Conservation (phyloP, 2,888 invertebrate genomes). For the Drosophila diplacantha region DNA sequence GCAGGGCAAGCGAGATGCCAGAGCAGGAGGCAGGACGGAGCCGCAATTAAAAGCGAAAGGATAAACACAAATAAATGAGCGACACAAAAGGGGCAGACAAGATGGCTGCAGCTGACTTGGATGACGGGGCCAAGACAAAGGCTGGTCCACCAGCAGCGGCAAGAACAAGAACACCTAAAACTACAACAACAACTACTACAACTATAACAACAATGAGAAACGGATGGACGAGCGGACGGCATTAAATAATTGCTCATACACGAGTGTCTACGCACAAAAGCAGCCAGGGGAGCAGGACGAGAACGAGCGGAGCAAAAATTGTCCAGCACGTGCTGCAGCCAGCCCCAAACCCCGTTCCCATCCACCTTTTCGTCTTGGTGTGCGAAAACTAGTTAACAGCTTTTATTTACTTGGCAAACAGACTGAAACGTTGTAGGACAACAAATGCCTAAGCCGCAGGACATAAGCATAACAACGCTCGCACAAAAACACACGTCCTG, state of each 20-base stretch:
- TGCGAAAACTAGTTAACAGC: slow-evolving; percentile 63
- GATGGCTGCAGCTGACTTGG: slow-evolving; percentile 41
- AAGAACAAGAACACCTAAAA: slow-evolving; percentile 9
- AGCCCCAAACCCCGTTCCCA: neutral
- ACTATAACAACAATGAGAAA: slow-evolving; percentile 18
- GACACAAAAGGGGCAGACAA: slow-evolving; percentile 53
- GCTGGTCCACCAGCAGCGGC: slow-evolving; percentile 1
- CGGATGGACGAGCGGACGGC: slow-evolving; percentile 28
- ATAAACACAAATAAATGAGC: slow-evolving; percentile 57
- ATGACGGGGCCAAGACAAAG: slow-evolving; percentile 26
- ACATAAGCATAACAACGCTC: slow-evolving; percentile 41
- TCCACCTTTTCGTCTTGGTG: slow-evolving; percentile 23
- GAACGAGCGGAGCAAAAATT: slow-evolving; percentile 34
- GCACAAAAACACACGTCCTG: slow-evolving; percentile 19
- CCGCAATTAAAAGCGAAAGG: slow-evolving; percentile 63
- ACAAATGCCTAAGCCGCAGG: slow-evolving; percentile 53
- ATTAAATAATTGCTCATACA: slow-evolving; percentile 57
- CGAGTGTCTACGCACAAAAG: slow-evolving; percentile 38
- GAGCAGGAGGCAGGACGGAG: slow-evolving; percentile 36
- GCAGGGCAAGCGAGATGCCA: neutral
- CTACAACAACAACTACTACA: neutral
- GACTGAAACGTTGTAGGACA: slow-evolving; percentile 47
- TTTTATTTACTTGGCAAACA: slow-evolving; percentile 65
- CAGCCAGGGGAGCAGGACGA: slow-evolving; percentile 9
- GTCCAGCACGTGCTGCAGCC: slow-evolving; percentile 27